A percentile compares a stretch with the other conserved stretches of the same genome.
These are phyloP conservation scores for Varanus komodoensis DNA, from an alignment of 2,113 vertebrate species.

Conservation along the genomic window DNA sequence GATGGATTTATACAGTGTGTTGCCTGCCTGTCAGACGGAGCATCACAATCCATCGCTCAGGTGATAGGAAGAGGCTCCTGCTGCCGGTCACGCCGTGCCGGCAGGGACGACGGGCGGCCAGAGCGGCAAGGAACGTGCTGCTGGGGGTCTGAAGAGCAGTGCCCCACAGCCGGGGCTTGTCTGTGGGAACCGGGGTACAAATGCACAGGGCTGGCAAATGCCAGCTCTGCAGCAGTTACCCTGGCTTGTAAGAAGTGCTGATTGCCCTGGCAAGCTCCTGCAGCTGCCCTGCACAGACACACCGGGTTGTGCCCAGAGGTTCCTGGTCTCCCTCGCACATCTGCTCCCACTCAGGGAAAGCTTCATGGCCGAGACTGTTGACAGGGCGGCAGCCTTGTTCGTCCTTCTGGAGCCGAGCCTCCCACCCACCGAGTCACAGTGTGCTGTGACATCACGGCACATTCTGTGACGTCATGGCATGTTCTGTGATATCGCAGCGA, in stretches of 20 bases:
- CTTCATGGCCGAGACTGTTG: background rate
- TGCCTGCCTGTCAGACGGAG: background rate
- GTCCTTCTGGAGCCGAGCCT: background rate
- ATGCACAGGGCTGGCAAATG: background rate
- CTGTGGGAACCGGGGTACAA: background rate
- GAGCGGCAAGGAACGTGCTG: background rate
- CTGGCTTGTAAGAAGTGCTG: background rate
- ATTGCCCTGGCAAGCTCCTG: background rate
- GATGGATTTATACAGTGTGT: background rate
- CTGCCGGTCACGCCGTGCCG: background rate
- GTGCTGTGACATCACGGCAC: too few species aligned
- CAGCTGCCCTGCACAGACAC: background rate
- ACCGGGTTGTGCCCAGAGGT: too few species aligned
- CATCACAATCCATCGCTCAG: background rate
- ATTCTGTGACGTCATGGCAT: background rate
- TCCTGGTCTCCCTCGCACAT: too few species aligned
- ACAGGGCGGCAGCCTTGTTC: background rate
- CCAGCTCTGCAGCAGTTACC: too few species aligned
- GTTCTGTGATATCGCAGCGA: background rate
- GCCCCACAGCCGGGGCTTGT: background rate
- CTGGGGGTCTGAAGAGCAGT: background rate
- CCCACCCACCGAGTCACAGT: background rate
- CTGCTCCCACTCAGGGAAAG: background rate
- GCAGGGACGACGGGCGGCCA: background rate
- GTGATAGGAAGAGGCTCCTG: constrained; percentile 18